phyloP scores from a whole-genome alignment of 2,113 vertebrate genomes.

The Menidia beryllina region DNA sequence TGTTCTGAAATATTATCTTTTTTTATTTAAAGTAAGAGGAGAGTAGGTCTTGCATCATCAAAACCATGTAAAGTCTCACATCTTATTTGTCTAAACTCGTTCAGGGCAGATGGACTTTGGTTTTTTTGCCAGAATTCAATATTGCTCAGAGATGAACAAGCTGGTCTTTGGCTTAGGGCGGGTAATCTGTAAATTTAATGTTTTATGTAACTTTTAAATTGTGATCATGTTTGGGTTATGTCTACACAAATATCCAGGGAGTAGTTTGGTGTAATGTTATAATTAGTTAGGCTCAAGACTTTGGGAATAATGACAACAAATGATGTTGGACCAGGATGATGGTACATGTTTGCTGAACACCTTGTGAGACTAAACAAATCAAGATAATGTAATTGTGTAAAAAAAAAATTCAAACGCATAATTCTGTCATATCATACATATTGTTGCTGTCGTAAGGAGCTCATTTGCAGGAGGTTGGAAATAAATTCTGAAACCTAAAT shows the following conservation, averaged over 20 bases:
- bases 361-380: constrained; percentile 24
- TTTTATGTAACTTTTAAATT: constrained; percentile 71
- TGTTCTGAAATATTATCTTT: not conserved
- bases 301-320: constrained; percentile 19
- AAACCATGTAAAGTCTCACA: constrained; percentile 39
- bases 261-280: constrained; percentile 55
- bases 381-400: not conserved
- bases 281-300: constrained; percentile 55
- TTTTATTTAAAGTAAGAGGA: not conserved
- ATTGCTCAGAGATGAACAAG: constrained; percentile 71
- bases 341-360: constrained; percentile 42
- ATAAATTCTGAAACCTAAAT: too few relatives aligned
- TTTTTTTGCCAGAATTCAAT: constrained; percentile 63
- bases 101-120: constrained; percentile 59
- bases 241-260: constrained; percentile 61
- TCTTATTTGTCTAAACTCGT: constrained; percentile 44
- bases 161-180: constrained; percentile 72
- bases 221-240: constrained; percentile 63
- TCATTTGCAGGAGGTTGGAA: too few relatives aligned
- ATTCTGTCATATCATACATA: too few relatives aligned
- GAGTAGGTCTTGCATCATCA: constrained; percentile 16
- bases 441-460: too few relatives aligned
- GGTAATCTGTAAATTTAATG: constrained; percentile 74
- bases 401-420: not conserved
- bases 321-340: constrained; percentile 27